A percentile compares a stretch with the other conserved stretches of the same genome.
phyloP scores from a whole-genome alignment of 1,140 invertebrate species.

The Olivierus martensii region DNA sequence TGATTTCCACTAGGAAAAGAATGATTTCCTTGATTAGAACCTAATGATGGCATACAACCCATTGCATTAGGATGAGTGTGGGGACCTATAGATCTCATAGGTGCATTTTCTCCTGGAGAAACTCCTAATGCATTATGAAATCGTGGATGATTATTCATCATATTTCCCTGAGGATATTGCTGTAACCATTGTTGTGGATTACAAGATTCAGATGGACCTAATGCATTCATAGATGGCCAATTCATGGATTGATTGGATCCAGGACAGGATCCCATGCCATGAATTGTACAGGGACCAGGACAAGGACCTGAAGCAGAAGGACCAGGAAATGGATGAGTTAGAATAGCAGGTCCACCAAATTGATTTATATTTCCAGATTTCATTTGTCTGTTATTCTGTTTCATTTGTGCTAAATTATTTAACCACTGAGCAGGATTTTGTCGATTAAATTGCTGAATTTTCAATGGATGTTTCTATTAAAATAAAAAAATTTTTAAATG shows the following conservation, averaged over 20 bases:
- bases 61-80: too few species aligned
- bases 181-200: too few species aligned
- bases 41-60: too few species aligned
- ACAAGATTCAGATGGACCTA: too few species aligned
- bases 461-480: slow-evolving; percentile 68
- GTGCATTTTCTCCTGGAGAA: too few species aligned
- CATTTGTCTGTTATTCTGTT: slow-evolving; percentile 39
- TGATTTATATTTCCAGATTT: slow-evolving; percentile 24
- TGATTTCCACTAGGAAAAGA: too few species aligned
- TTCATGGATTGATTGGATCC: slow-evolving; percentile 13
- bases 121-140: too few species aligned
- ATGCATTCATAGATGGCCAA: neutral
- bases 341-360: slow-evolving; percentile 16
- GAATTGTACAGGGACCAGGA: slow-evolving; percentile 11
- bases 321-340: slow-evolving; percentile 6
- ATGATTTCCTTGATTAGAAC: too few species aligned
- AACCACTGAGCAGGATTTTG: slow-evolving; percentile 67
- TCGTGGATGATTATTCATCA: too few species aligned
- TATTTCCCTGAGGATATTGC: too few species aligned
- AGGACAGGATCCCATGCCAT: slow-evolving; percentile 15
- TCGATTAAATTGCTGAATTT: slow-evolving; percentile 69
- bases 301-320: slow-evolving; percentile 5
- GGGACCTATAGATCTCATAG: too few species aligned
- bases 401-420: slow-evolving; percentile 59
- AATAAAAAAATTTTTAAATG: neutral